These are phyloP conservation scores for Phrynocephalus forsythii DNA, from an alignment of 2,797 vertebrate genomes.

Conservation along the genomic window DNA sequence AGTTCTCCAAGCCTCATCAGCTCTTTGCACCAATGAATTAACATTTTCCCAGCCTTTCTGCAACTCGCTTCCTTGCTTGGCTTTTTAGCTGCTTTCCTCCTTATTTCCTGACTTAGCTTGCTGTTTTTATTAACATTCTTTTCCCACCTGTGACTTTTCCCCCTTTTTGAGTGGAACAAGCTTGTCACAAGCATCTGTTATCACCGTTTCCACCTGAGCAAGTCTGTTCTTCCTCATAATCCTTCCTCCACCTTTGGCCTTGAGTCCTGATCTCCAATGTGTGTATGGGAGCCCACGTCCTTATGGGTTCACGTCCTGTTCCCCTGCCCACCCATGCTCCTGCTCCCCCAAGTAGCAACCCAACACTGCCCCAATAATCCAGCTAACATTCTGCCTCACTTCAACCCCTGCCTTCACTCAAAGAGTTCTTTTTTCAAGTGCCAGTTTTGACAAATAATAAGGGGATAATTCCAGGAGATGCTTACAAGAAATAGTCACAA, in stretches of 20 bases:
- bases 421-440: neutral
- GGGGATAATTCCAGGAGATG: neutral
- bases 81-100: conserved; percentile 44
- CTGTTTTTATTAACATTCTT: conserved; percentile 17
- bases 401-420: neutral
- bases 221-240: too few relatives aligned
- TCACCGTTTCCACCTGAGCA: conserved; percentile 46
- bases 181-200: neutral
- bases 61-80: conserved; percentile 60
- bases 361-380: neutral
- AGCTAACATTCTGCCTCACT: neutral
- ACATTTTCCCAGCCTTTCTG: conserved; percentile 54
- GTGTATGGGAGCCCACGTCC: neutral
- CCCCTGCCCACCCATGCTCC: too few relatives aligned
- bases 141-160: conserved; percentile 2
- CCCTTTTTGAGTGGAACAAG: conserved; percentile 53
- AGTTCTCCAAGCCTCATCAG: too few relatives aligned
- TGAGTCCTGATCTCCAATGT: neutral
- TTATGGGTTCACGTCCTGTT: neutral
- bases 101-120: neutral
- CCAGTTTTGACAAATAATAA: neutral
- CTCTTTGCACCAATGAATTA: conserved; percentile 54
- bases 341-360: neutral
- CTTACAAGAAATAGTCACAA: neutral
- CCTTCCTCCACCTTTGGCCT: too few relatives aligned